Evolutionary conservation across 1,140 invertebrate genomes (phyloP).

Genomic region (Diorhabda elongata): DNA sequence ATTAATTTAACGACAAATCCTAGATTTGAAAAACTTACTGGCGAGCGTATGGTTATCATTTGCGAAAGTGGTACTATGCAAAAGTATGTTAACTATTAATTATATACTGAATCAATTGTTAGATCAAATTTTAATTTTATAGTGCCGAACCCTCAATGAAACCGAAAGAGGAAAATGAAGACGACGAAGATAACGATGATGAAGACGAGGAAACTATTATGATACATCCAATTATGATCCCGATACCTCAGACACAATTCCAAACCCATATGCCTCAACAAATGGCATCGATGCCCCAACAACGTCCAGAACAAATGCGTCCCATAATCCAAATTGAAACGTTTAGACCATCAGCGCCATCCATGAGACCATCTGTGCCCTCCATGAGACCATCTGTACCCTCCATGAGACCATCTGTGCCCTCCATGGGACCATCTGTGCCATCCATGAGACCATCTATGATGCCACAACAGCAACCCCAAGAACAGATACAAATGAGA

Average conservation of each 20-base stretch:
- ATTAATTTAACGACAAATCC: conserved; percentile 69
- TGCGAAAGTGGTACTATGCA: conserved; percentile 74
- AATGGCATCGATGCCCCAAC: conserved; percentile 24
- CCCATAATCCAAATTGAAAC: conserved; percentile 39
- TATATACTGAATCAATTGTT: neutral
- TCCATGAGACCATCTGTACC: conserved; percentile 16
- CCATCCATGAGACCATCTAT: neutral
- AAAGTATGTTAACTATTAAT: conserved; percentile 47
- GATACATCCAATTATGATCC: conserved; percentile 47
- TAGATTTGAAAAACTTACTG: conserved; percentile 66
- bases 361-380: conserved; percentile 24
- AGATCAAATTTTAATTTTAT: neutral
- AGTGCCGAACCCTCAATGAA: conserved; percentile 29
- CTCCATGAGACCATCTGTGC: neutral
- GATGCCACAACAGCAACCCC: neutral
- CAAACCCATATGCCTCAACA: conserved; percentile 44
- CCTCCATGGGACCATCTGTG: no score
- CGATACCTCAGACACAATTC: conserved; percentile 39
- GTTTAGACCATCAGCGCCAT: conserved; percentile 41
- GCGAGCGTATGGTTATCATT: conserved; percentile 80
- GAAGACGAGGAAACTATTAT: conserved; percentile 45
- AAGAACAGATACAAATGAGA: conserved; percentile 17
- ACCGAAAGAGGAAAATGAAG: conserved; percentile 31
- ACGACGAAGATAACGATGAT: conserved; percentile 29
- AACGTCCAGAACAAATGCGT: conserved; percentile 23